These are phyloP conservation scores for Embiotoca jacksoni DNA, from an alignment of 2,113 vertebrate genomes.

Conservation along the genomic window DNA sequence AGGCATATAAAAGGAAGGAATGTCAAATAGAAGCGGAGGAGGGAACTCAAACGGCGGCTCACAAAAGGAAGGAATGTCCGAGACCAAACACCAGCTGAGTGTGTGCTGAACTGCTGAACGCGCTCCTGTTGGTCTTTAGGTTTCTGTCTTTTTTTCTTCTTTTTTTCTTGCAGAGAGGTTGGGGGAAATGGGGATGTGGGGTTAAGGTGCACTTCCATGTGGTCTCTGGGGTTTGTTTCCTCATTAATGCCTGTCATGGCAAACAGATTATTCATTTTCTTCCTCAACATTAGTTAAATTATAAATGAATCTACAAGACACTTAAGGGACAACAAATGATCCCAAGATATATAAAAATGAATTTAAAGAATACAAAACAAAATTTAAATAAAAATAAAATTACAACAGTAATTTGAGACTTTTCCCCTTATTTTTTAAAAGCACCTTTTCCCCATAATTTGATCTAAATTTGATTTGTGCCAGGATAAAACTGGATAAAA, in stretches of 20 bases:
- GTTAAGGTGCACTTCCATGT: conserved; percentile 1
- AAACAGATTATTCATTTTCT: conserved; percentile 15
- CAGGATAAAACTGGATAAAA: too few species aligned
- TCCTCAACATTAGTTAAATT: not conserved
- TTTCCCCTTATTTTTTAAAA: too few species aligned
- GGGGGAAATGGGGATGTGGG: not conserved
- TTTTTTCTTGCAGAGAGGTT: not conserved
- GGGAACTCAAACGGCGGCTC: conserved; percentile 31
- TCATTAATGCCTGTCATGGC: conserved; percentile 28
- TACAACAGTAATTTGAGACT: too few species aligned
- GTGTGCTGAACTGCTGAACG: conserved; percentile 23
- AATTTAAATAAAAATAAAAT: not conserved
- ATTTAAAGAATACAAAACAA: too few species aligned
- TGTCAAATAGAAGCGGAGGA: conserved; percentile 54
- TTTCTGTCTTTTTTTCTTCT: conserved; percentile 1
- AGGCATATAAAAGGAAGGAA: conserved; percentile 63
- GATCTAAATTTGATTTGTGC: too few species aligned
- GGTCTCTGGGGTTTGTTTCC: conserved; percentile 29
- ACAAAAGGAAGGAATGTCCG: conserved; percentile 67
- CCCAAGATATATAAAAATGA: not conserved
- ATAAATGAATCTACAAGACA: too few species aligned
- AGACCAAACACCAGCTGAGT: conserved; percentile 53
- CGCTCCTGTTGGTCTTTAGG: too few species aligned
- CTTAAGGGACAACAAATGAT: not conserved
- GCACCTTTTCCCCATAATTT: too few species aligned